Base-by-base conservation (phyloP, 1,140 invertebrate genomes). In the Hesperophylax magnus region DNA sequence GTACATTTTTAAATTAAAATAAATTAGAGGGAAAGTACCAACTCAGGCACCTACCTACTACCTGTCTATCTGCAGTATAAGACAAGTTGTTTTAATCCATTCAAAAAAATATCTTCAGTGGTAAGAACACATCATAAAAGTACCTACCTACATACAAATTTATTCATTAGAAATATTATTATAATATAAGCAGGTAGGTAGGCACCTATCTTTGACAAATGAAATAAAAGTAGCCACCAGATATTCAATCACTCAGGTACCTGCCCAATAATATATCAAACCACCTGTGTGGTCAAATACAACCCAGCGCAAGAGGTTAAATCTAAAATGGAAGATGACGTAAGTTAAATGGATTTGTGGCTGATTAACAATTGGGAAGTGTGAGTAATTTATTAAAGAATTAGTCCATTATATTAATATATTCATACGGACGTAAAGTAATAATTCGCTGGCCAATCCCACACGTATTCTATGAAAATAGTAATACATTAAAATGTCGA, bases 321-420 rank as follows among this genome's bases (percentile, higher is more conserved):
- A 47, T 71, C 34, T 17, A 71, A 71, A 71, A 71, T 22, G 67
- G 39, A 17, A 9, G 67, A 34, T 71, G 67, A 71, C 67, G 67
- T 34, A 71, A 65, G 14, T 47, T 71, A 52, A 52, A 22, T 71
- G 67, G 67, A 18, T 71, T 34, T n/a, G n/a, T 71, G 6, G n/a
- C 34, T 71, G 67, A 34, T 71, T 71, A 71, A 52, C 67, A 71
- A 52, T 65, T 24, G 67, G 39, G 24, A 18, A 8, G 31, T 47
- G 67, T 71, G 67, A 71, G 67, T 71, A 47, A 71, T 71, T 71
- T 71, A 71, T 71, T 71, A 52, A 52, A 39, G 67, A 71, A 71
- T 71, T 71, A 71, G 67, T 71, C 67, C 67, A 71, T 71, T 71
- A 71, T 18, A 71, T 52, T 71, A 71, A 47, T 71, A 71, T 71